These are phyloP conservation scores for Leuciscus waleckii DNA, from an alignment of 2,797 vertebrate genomes.

Conservation along the genomic window DNA sequence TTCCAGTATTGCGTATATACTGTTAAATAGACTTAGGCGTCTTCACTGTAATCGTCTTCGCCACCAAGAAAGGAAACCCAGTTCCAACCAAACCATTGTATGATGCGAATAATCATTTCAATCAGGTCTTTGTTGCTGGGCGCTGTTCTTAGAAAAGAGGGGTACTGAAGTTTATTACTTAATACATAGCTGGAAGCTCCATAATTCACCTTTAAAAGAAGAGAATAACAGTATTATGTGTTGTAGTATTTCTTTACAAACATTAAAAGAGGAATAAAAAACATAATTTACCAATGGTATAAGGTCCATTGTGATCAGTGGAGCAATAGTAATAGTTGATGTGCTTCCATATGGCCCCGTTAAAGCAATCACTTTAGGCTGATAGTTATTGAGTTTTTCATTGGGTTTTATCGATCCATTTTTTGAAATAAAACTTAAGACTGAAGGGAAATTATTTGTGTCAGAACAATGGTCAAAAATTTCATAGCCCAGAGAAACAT, in stretches of 20 bases:
- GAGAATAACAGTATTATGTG: neutral
- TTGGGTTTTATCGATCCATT: conserved; percentile 60
- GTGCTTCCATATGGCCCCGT: conserved; percentile 71
- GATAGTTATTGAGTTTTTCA: neutral
- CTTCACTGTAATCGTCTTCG: conserved; percentile 70
- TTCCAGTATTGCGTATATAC: conserved; percentile 46
- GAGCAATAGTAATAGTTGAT: conserved; percentile 65
- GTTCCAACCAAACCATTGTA: conserved; percentile 79
- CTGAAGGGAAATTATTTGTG: conserved; percentile 61
- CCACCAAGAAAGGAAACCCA: conserved; percentile 83
- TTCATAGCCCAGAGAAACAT: conserved; percentile 81
- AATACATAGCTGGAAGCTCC: conserved; percentile 68
- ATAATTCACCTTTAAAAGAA: conserved; percentile 73
- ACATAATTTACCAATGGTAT: conserved; percentile 73
- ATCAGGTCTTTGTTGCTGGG: conserved; percentile 77
- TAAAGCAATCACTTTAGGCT: conserved; percentile 68
- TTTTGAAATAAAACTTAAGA: conserved; percentile 69
- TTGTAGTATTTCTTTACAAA: neutral
- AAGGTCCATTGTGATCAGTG: conserved; percentile 69
- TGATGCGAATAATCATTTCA: conserved; percentile 74
- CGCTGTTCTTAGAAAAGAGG: conserved; percentile 83
- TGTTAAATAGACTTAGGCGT: conserved; percentile 67
- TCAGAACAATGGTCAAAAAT: conserved; percentile 81
- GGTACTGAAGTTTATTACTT: conserved; percentile 68
- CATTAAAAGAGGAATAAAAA: neutral